Conservation (phyloP, 2,888 invertebrate genomes). For the Lasioglossum leucozonium region DNA sequence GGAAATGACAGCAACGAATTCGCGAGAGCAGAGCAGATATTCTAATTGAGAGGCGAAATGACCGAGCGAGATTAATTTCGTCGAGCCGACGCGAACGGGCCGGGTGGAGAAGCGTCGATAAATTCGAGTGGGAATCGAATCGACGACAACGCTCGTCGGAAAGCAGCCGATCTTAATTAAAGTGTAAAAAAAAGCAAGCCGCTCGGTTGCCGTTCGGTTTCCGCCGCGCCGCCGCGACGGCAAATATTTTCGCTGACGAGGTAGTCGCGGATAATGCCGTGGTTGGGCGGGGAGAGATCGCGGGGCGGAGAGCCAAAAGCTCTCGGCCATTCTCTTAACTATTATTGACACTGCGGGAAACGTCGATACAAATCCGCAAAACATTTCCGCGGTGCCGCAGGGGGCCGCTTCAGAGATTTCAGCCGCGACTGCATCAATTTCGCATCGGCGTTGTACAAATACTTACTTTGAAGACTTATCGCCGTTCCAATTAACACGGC, state of each 20-base stretch:
- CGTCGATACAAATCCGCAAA: conserved; percentile 43
- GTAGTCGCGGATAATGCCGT: conserved; percentile 33
- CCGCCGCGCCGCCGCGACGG: conserved; percentile 23
- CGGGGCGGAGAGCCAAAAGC: conserved; percentile 19
- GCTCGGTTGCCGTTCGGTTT: conserved; percentile 31
- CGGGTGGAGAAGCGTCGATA: neutral
- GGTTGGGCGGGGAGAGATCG: neutral
- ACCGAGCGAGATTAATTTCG: conserved; percentile 34
- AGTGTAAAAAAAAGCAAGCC: neutral
- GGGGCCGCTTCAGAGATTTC: conserved; percentile 20
- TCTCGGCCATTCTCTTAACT: conserved; percentile 48
- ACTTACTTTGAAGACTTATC: conserved; percentile 34
- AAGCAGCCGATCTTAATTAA: conserved; percentile 33
- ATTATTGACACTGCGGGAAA: conserved; percentile 53
- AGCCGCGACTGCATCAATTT: conserved; percentile 33
- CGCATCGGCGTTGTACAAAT: conserved; percentile 29
- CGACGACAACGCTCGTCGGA: neutral
- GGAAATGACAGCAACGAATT: neutral
- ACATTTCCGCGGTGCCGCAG: conserved; percentile 15
- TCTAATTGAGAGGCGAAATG: conserved; percentile 13
- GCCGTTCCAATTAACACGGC: conserved; percentile 33
- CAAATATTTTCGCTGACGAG: conserved; percentile 57
- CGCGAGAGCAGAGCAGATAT: neutral
- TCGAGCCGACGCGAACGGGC: neutral
- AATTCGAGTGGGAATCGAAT: conserved; percentile 32